Evolutionary conservation across 2,797 vertebrate species (phyloP), one percentile per base, ranked within the genome.

Genomic region (Setipinna tenuifilis): DNA sequence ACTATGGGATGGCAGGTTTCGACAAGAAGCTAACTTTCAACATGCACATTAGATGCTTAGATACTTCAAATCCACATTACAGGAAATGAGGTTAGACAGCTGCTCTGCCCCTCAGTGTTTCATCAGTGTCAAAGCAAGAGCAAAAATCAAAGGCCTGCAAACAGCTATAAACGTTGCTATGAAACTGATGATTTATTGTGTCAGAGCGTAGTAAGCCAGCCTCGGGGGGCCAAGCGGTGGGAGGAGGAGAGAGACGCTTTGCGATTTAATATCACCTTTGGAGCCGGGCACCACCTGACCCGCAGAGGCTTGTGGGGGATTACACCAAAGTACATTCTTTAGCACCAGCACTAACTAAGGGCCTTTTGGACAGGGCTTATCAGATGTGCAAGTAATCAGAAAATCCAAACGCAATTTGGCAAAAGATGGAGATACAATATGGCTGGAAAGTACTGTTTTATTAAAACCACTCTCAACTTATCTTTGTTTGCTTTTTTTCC

Each of bases 141-240:
- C 90, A 92, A 90, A 92, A 90, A 92, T 94, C 89, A 92, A 92
- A 93, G 92, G 84, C 28, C 83, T 86, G 86, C 86, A 87, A 83
- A 85, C 85, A 84, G 85, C 90, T 85, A 87, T 90, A 91, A 93
- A 90, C 25, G 91, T 83, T 87, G 88, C 89, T 85, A 87, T 88
- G 90, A 92, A 90, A 89, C 84, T 44, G 28, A 57, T 92, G 90
- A 93, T 93, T 92, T 94, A 78, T 78, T 78, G 71, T 19, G 28
- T 75, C 25, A 71, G 12, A 54, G 82, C 90, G 89, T 86, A 82
- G 88, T 85, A 78, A 83, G 58, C 68, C 61, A 84, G 54, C 86
- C 78, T 62, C 57, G 3, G 84, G 87, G 75, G 35, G 71, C 68
- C 2, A 68, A 68, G 28, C 12, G 6, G 25, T 68, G 25, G 83